Evolutionary conservation across 2,888 invertebrate species (phyloP), one percentile per base, ranked within the genome.

Genomic region (Melieria crassipennis): DNA sequence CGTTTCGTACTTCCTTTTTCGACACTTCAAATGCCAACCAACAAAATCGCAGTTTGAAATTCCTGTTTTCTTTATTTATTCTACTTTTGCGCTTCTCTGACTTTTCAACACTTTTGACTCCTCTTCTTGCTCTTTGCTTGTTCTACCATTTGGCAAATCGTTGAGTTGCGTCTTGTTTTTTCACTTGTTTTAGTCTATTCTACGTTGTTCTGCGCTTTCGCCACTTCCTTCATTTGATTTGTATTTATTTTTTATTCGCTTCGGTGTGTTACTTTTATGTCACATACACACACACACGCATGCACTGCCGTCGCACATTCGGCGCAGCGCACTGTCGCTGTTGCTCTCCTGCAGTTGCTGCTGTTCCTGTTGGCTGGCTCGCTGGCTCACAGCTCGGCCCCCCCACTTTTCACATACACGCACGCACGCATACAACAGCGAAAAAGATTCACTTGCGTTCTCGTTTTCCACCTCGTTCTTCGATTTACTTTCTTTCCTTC

Each of bases 141-240:
- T 30, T 30, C 30, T 30, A 30, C 3, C 30, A 30, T 30, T 30
- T 2, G 2, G 2, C 30, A 30, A 30, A 30, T 2, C 30, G 30
- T 2, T 30, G 30, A 30, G 30, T 30, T 30, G 30, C 30, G 30
- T 30, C 30, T 30, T 30, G 30, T 30, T 30, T 30, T 60, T n/a
- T 55, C 5, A 48, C 16, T 58, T 58, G 30, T 30, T 30, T 30
- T 30, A 30, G 30, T 30, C 16, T 45, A 50, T 52, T n/a, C 9
- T 52, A n/a, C 6, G 11, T 52, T 52, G 50, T 10, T 50, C 11
- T 50, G 50, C 9, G 11, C 5, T 1, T 52, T 63, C 48, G 47
- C 48, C 63, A 63, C 63, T 68, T 68, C 61, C n/a, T 63, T 46
- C 64, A 60, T 11, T 52, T 52, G 46, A 69, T 67, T 52, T 64